Conservation (phyloP, 2,113 vertebrate genomes). For the Trogon melanurus region DNA sequence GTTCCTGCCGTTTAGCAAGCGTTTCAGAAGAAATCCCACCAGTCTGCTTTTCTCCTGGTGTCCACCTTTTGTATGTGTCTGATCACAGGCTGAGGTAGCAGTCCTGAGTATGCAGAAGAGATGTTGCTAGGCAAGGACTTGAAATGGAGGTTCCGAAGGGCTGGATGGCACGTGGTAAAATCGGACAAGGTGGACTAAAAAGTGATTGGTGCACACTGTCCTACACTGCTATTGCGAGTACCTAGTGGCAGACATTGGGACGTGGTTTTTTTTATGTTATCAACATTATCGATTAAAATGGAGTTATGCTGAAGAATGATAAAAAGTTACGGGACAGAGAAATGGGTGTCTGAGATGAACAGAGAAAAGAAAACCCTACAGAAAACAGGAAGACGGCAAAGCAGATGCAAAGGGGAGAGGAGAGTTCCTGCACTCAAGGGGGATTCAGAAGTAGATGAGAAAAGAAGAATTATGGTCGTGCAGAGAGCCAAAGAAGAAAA, state of each 20-base stretch:
- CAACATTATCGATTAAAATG: background rate
- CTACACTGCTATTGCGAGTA: background rate
- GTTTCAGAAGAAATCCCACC: background rate
- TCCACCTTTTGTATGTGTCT: background rate
- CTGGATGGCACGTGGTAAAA: background rate
- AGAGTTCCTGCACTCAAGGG: background rate
- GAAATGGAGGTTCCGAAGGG: background rate
- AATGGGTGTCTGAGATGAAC: background rate
- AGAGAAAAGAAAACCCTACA: background rate
- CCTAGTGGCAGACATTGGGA: background rate
- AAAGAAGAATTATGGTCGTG: background rate
- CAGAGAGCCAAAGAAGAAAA: slow-evolving; percentile 18
- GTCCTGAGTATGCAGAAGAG: background rate
- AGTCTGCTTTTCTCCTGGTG: background rate
- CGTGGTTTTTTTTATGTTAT: background rate
- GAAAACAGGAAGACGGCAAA: background rate
- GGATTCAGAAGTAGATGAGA: slow-evolving; percentile 3
- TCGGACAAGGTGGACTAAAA: background rate
- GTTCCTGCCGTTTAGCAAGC: background rate
- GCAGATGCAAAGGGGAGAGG: background rate
- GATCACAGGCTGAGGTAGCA: background rate
- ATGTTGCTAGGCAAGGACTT: background rate
- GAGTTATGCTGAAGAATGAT: background rate
- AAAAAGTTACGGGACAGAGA: background rate
- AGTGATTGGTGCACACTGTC: background rate